Conservation (phyloP, 1,140 invertebrate genomes). For the Campodea augens region DNA sequence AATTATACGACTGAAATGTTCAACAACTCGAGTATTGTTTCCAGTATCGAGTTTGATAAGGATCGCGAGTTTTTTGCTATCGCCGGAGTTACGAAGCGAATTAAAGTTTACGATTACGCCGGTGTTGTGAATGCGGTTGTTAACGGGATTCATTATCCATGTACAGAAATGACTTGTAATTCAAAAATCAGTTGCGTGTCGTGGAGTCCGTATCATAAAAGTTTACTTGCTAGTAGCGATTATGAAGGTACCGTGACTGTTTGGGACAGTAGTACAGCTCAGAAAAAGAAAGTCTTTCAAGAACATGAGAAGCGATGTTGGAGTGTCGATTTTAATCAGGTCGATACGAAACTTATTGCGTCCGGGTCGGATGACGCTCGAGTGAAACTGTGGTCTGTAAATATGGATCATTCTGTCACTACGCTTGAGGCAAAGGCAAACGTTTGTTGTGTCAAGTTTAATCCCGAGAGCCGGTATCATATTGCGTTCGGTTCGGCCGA, state of each 20-base stretch:
- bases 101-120: slow-evolving; percentile 84
- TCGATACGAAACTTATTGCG: slow-evolving; percentile 76
- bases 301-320: slow-evolving; percentile 93
- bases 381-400: slow-evolving; percentile 85
- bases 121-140: slow-evolving; percentile 62
- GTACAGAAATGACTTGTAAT: slow-evolving; percentile 77
- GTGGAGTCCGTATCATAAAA: slow-evolving; percentile 87
- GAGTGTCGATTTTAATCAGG: slow-evolving; percentile 89
- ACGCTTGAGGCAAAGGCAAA: slow-evolving; percentile 80
- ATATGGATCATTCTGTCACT: slow-evolving; percentile 67
- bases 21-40: slow-evolving; percentile 82
- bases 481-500: slow-evolving; percentile 89
- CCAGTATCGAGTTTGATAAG: slow-evolving; percentile 92
- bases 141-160: slow-evolving; percentile 78
- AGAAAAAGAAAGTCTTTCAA: slow-evolving; percentile 49
- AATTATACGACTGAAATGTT: slow-evolving; percentile 79
- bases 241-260: slow-evolving; percentile 86
- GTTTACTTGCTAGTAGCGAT: slow-evolving; percentile 75
- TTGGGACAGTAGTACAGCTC: slow-evolving; percentile 76
- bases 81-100: slow-evolving; percentile 86
- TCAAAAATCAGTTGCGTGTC: slow-evolving; percentile 90
- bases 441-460: slow-evolving; percentile 94
- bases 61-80: slow-evolving; percentile 93
- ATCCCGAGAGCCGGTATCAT: slow-evolving; percentile 65
- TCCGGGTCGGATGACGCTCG: slow-evolving; percentile 87